These are phyloP conservation scores for Australoheros facetus DNA, from an alignment of 2,797 vertebrate species.

Conservation along the genomic window DNA sequence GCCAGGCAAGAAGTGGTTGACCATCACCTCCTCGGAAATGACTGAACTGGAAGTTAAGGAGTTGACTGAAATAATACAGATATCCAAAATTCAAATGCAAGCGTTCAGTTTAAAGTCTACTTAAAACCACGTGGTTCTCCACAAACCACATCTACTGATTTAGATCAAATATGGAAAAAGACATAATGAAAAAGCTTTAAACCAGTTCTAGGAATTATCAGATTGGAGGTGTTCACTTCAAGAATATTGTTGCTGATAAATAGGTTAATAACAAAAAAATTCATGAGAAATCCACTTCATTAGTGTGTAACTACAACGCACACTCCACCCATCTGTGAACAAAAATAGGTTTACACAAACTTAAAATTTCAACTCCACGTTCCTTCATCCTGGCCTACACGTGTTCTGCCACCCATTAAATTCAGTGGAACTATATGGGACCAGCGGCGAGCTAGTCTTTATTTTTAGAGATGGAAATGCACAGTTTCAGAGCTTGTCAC, in stretches of 20 bases:
- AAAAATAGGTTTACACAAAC: background rate
- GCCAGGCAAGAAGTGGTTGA: slow-evolving; percentile 97
- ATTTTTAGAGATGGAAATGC: slow-evolving; percentile 65
- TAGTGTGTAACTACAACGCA: background rate
- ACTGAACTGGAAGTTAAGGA: slow-evolving; percentile 80
- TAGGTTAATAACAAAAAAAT: background rate
- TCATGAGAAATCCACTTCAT: background rate
- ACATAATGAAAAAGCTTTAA: background rate
- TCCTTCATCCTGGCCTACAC: slow-evolving; percentile 3
- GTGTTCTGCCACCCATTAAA: slow-evolving; percentile 55
- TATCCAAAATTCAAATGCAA: background rate
- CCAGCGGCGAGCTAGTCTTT: slow-evolving; percentile 24
- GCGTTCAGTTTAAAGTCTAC: background rate
- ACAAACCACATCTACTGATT: background rate
- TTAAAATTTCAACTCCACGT: background rate
- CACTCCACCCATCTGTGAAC: background rate
- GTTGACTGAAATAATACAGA: background rate
- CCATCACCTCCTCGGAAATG: slow-evolving; percentile 99
- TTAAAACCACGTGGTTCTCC: background rate
- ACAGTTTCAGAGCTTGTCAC: slow-evolving; percentile 58
- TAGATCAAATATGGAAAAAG: background rate
- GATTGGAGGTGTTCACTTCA: background rate
- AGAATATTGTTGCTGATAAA: background rate
- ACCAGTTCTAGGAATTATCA: background rate
- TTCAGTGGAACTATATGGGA: slow-evolving; percentile 18